Evolutionary conservation across 2,888 invertebrate genomes (phyloP).

Genomic region (Bellardia bayeri): DNA sequence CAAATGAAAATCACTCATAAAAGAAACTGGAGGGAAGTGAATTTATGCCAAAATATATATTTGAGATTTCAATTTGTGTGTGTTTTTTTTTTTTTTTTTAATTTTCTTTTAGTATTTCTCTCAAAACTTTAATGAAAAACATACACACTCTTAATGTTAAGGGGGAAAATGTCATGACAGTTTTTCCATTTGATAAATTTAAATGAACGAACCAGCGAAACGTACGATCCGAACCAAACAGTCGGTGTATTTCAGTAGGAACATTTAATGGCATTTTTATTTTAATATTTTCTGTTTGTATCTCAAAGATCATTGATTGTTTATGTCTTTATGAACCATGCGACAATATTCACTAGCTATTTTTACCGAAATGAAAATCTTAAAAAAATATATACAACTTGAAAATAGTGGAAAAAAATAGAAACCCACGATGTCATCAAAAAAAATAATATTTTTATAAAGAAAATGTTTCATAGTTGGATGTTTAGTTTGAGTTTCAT

Average conservation of each 20-base stretch:
- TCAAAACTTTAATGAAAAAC: slow-evolving; percentile 8
- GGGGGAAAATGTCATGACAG: slow-evolving; percentile 60
- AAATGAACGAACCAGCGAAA: slow-evolving; percentile 9
- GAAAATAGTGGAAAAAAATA: slow-evolving; percentile 30
- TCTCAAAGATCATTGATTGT: slow-evolving; percentile 71
- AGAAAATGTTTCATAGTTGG: slow-evolving; percentile 66
- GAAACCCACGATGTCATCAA: slow-evolving; percentile 19
- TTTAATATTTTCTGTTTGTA: slow-evolving; percentile 28
- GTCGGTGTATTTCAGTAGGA: slow-evolving; percentile 41
- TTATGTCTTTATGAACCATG: slow-evolving; percentile 69
- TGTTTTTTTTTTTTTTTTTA: slow-evolving; percentile 6
- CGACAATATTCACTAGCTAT: slow-evolving; percentile 73
- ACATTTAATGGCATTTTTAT: slow-evolving; percentile 52
- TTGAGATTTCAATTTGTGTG: slow-evolving; percentile 47
- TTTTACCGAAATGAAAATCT: slow-evolving; percentile 64
- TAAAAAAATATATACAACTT: slow-evolving; percentile 1
- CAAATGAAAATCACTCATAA: slow-evolving; percentile 65
- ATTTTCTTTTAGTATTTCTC: slow-evolving; percentile 14
- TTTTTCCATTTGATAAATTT: slow-evolving; percentile 54
- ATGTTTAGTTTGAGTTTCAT: slow-evolving; percentile 55
- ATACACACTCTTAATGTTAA: slow-evolving; percentile 38
- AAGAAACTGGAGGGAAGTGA: slow-evolving; percentile 55
- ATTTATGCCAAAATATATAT: slow-evolving; percentile 55
- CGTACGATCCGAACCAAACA: background rate
- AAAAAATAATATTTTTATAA: slow-evolving; percentile 50